Evolutionary conservation across 2,888 invertebrate species (phyloP).

Genomic region (Acleris cristana): DNA sequence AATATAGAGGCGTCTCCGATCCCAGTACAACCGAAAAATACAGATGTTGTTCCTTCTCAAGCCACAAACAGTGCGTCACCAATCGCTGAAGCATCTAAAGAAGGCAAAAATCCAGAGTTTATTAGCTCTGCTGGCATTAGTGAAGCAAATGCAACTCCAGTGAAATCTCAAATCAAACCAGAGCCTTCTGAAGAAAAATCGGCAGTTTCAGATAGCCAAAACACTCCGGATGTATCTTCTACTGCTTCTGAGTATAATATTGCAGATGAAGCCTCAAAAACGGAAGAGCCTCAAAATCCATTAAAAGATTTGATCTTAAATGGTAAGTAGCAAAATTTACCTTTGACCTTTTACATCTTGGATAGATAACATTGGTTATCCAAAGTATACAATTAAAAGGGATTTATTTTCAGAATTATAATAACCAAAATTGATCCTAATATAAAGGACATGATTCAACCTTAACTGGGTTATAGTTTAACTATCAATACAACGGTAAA

Average conservation of each 20-base stretch:
- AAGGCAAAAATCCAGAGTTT: neutral
- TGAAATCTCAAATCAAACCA: neutral
- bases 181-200: neutral
- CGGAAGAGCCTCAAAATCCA: slow-evolving; percentile 13
- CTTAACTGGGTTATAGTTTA: no score
- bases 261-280: neutral
- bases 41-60: no score
- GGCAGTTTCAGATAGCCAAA: no score
- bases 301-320: slow-evolving; percentile 18
- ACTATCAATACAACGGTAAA: no score
- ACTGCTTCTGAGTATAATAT: neutral
- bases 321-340: slow-evolving; percentile 3
- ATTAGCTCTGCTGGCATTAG: neutral
- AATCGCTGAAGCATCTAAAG: neutral
- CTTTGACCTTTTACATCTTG: no score
- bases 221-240: no score
- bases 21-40: slow-evolving; percentile 8
- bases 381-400: no score
- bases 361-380: no score
- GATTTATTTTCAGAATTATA: no score
- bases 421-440: no score
- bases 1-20: slow-evolving; percentile 26
- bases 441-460: no score
- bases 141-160: neutral
- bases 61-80: neutral